These are phyloP conservation scores for Rhea americana DNA, from an alignment of 2,113 vertebrate genomes.

Conservation along the genomic window DNA sequence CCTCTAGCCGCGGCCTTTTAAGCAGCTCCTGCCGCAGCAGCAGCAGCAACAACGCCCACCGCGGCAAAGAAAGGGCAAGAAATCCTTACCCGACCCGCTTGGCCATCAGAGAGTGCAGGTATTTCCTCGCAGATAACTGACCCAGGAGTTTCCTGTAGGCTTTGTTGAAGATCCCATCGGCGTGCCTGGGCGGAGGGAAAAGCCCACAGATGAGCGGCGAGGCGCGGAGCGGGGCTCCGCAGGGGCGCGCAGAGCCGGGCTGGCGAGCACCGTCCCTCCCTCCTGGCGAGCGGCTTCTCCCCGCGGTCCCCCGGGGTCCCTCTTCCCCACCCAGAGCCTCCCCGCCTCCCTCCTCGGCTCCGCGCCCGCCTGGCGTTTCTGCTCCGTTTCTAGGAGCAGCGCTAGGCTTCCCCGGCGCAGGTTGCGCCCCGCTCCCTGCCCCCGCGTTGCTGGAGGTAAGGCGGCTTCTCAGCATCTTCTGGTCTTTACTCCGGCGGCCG, in stretches of 20 bases:
- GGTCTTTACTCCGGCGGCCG: not conserved
- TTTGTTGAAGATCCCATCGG: slow-evolving; percentile 93
- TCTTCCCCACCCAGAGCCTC: not conserved
- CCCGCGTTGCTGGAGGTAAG: slow-evolving; percentile 42
- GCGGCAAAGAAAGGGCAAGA: not conserved
- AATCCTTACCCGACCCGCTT: slow-evolving; percentile 90
- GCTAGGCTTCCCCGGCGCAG: not conserved
- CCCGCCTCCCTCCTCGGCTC: not conserved
- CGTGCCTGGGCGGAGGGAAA: slow-evolving; percentile 78
- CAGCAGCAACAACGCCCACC: slow-evolving; percentile 3
- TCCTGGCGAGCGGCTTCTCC: slow-evolving; percentile 1
- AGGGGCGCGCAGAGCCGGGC: not conserved
- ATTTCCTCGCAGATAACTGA: slow-evolving; percentile 91
- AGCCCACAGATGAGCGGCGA: not conserved
- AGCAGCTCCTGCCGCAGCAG: not conserved
- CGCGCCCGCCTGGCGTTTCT: not conserved
- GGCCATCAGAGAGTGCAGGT: slow-evolving; percentile 91
- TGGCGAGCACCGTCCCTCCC: not conserved
- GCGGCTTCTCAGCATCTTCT: not conserved
- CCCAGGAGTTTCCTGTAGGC: slow-evolving; percentile 93
- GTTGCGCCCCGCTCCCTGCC: not conserved
- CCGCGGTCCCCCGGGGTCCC: not conserved
- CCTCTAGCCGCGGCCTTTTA: not conserved
- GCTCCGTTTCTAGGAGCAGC: not conserved
- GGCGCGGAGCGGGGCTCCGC: not conserved